Evolutionary conservation across 2,888 invertebrate genomes (phyloP).

Genomic region (Pegoplata infirma): DNA sequence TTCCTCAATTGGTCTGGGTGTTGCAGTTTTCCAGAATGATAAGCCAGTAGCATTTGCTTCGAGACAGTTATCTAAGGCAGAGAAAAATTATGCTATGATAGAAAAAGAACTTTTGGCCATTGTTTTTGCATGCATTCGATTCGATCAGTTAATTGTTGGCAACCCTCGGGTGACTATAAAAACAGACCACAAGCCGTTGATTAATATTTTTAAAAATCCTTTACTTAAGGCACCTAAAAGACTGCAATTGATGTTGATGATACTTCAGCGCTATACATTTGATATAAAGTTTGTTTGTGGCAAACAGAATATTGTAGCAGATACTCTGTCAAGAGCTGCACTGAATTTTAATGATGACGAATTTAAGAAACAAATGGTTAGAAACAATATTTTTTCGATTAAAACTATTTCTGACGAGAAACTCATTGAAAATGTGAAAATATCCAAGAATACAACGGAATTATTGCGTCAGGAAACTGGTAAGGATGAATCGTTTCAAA

Average conservation of each 20-base stretch:
- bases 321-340: not conserved
- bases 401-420: too few relatives aligned
- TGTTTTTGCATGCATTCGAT: not conserved
- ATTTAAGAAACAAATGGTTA: too few relatives aligned
- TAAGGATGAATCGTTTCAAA: too few relatives aligned
- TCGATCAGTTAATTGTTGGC: not conserved
- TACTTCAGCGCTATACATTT: too few relatives aligned
- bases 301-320: not conserved
- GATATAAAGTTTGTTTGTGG: not conserved
- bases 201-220: not conserved
- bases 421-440: too few relatives aligned
- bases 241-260: not conserved
- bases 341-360: too few relatives aligned
- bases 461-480: too few relatives aligned
- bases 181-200: not conserved
- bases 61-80: not conserved
- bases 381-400: too few relatives aligned
- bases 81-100: not conserved
- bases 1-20: too few relatives aligned
- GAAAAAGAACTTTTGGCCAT: conserved; percentile 3
- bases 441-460: too few relatives aligned
- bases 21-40: too few relatives aligned
- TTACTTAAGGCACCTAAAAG: not conserved
- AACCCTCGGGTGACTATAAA: not conserved
- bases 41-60: too few relatives aligned